phyloP scores from a whole-genome alignment of 2,888 invertebrate species.

The Chloroclystis v-ata region DNA sequence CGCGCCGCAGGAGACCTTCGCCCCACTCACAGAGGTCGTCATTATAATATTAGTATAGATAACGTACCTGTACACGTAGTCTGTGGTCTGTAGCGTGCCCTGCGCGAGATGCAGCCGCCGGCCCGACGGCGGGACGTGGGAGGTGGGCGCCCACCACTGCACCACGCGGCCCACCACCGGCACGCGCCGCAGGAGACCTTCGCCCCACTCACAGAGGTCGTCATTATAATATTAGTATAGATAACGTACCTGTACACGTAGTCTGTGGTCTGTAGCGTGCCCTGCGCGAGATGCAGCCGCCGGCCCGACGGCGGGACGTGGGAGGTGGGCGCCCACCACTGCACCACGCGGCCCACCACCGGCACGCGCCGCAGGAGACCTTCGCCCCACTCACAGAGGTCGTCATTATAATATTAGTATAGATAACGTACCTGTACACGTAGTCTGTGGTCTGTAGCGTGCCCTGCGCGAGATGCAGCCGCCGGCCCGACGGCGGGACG shows the following conservation, averaged over 20 bases:
- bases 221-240: no score
- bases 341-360: slow-evolving; percentile 94
- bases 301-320: slow-evolving; percentile 75
- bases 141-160: slow-evolving; percentile 95
- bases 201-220: no score
- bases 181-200: no score
- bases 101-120: slow-evolving; percentile 88
- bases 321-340: slow-evolving; percentile 94
- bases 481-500: slow-evolving; percentile 78
- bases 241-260: slow-evolving; percentile 58
- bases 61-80: slow-evolving; percentile 55
- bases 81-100: slow-evolving; percentile 82
- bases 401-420: no score
- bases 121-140: slow-evolving; percentile 74
- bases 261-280: slow-evolving; percentile 80
- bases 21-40: no score
- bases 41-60: no score
- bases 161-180: slow-evolving; percentile 96
- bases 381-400: slow-evolving; percentile 91
- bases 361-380: slow-evolving; percentile 96
- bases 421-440: slow-evolving; percentile 55
- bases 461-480: slow-evolving; percentile 90
- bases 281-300: slow-evolving; percentile 89
- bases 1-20: no score
- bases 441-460: slow-evolving; percentile 79